These are phyloP conservation scores for Rhombomys opimus DNA, from an alignment of 2,113 vertebrate species.

Conservation along the genomic window DNA sequence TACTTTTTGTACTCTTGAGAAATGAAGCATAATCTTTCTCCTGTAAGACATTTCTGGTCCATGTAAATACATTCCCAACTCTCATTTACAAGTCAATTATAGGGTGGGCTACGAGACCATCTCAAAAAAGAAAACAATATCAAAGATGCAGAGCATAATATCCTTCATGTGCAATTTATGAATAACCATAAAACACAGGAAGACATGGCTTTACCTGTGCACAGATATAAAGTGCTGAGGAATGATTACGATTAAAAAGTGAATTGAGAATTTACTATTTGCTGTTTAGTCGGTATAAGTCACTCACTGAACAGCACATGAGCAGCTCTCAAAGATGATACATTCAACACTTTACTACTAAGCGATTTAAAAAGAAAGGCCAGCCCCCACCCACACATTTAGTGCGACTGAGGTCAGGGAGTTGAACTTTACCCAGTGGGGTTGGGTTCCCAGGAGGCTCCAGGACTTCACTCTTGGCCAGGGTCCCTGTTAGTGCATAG, in stretches of 20 bases:
- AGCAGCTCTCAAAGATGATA: neutral
- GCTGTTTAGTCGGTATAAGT: neutral
- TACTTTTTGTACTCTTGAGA: neutral
- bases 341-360: neutral
- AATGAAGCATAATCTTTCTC: neutral
- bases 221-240: neutral
- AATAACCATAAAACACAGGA: neutral
- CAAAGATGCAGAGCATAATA: neutral
- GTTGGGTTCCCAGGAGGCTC: slow-evolving; percentile 44
- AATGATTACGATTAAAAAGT: neutral
- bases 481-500: slow-evolving; percentile 15
- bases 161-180: neutral
- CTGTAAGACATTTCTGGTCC: neutral
- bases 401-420: neutral
- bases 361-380: neutral
- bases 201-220: neutral
- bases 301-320: neutral
- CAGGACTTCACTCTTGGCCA: slow-evolving; percentile 55
- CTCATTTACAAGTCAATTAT: neutral
- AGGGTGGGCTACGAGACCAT: neutral
- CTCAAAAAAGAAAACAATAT: neutral
- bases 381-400: neutral
- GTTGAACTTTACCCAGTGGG: slow-evolving; percentile 59
- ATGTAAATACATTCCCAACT: neutral
- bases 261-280: neutral